Evolutionary conservation across 2,888 invertebrate species (phyloP), one percentile per base, ranked within the genome.

Genomic region (Stomorhina lunata): DNA sequence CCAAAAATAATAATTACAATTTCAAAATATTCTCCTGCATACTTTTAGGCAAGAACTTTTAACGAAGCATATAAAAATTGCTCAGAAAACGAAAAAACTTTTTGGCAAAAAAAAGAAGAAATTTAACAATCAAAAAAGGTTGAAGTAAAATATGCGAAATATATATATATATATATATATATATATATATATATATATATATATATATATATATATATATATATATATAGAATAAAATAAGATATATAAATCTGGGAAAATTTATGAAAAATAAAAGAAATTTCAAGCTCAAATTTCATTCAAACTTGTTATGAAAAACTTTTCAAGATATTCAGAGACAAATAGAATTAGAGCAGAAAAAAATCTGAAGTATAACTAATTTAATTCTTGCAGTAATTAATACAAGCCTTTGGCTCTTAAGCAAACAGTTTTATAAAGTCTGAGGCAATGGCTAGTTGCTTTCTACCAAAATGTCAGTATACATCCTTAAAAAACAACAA

Each of bases 301-400:
- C 25, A 53, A 15, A 48, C 27, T 25, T 22, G 12, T 27, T 53
- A 7, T 27, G 25, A 27, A n/a, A 27, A 55, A 55, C 29, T 43
- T 48, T 22, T 22, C 9, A 48, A 22, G 12, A 4, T 48, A 1
- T 25, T 20, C 20, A 25, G 25, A 57, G 32, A 15, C n/a, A 48
- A 15, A 32, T 12, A 48, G 10, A 59, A 45, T 6, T 20, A 27
- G 32, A 45, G 6, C 15, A 57, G 25, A 57, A 10, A 17, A n/a
- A 37, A 61, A 27, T 10, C 50, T 27, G 3, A 7, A 63, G n/a
- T 29, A 5, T 10, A 53, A 59, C 22, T 20, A 68, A 37, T 68
- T 80, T 73, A 73, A 80, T 80, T 63, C 61, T 37, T 63, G 61
- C 53, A 40, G 55, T 63, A 68, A 73, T 73, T 80, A 80, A 75